phyloP scores from a whole-genome alignment of 2,888 invertebrate species.

The Xestia xanthographa region DNA sequence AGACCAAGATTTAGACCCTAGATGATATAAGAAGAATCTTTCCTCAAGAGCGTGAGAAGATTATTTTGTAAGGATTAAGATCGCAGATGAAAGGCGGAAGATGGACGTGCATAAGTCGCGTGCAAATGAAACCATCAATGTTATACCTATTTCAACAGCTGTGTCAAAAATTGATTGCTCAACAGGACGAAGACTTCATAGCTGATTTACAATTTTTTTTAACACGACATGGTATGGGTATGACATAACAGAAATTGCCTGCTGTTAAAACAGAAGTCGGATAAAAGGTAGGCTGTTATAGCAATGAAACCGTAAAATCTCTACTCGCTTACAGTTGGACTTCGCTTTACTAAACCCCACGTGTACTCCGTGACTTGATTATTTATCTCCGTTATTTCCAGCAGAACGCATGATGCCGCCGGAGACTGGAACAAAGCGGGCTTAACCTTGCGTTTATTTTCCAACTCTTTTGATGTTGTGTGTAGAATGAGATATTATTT shows the following conservation, averaged over 20 bases:
- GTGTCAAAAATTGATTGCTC: neutral
- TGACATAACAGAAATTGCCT: neutral
- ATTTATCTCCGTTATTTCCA: constrained; percentile 51
- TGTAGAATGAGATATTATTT: constrained; percentile 4
- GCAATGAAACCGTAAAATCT: neutral
- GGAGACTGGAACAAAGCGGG: constrained; percentile 23
- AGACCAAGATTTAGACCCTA: neutral
- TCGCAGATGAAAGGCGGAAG: neutral
- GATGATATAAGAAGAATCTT: neutral
- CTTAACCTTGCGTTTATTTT: constrained; percentile 7
- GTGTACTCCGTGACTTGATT: constrained; percentile 52
- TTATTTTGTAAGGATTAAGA: too few species aligned
- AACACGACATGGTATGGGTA: neutral
- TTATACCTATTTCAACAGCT: neutral
- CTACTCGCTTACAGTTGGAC: neutral
- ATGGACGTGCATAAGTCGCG: neutral
- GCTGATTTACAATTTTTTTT: neutral
- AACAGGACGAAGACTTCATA: too few species aligned
- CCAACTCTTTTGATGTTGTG: neutral
- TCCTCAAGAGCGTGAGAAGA: neutral
- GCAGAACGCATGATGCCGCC: constrained; percentile 32
- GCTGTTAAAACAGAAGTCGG: neutral
- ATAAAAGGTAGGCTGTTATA: neutral
- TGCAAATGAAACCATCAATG: too few species aligned
- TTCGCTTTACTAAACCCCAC: constrained; percentile 3